A percentile compares a stretch with the other conserved stretches of the same genome.
phyloP scores from a whole-genome alignment of 2,888 invertebrate genomes.

The Pteria penguin region DNA sequence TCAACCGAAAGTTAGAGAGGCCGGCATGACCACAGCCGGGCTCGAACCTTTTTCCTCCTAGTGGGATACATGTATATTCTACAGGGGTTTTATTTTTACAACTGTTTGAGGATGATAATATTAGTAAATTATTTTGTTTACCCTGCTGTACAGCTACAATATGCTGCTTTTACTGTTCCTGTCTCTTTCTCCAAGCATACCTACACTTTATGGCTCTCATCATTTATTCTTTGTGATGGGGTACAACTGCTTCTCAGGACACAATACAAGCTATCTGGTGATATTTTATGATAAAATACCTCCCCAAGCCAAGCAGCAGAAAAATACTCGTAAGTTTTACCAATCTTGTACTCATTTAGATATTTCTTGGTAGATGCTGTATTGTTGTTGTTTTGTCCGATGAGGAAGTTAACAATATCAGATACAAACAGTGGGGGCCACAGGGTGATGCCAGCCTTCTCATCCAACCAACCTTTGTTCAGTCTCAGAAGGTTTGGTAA shows the following conservation, averaged over 20 bases:
- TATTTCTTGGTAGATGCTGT: not conserved
- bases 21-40: no score
- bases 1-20: no score
- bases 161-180: constrained; percentile 3
- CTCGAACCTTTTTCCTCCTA: no score
- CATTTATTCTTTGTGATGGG: constrained; percentile 1
- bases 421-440: constrained; percentile 17
- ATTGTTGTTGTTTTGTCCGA: no score
- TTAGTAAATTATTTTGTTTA: no score
- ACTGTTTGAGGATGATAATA: no score
- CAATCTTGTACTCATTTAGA: constrained; percentile 19
- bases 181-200: not conserved
- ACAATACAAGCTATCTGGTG: not conserved
- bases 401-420: not conserved
- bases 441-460: not conserved
- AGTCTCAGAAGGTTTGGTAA: constrained; percentile 3
- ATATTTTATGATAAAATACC: constrained; percentile 21
- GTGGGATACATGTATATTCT: no score
- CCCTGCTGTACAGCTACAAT: not conserved
- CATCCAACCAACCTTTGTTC: not conserved
- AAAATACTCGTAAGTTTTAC: constrained; percentile 28
- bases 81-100: no score
- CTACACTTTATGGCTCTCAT: constrained; percentile 8
- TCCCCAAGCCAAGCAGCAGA: constrained; percentile 18
- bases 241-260: constrained; percentile 10